A percentile compares a stretch with the other conserved stretches of the same genome.
Evolutionary conservation across 1,140 invertebrate genomes (phyloP).

Genomic region (Maconellicoccus hirsutus): DNA sequence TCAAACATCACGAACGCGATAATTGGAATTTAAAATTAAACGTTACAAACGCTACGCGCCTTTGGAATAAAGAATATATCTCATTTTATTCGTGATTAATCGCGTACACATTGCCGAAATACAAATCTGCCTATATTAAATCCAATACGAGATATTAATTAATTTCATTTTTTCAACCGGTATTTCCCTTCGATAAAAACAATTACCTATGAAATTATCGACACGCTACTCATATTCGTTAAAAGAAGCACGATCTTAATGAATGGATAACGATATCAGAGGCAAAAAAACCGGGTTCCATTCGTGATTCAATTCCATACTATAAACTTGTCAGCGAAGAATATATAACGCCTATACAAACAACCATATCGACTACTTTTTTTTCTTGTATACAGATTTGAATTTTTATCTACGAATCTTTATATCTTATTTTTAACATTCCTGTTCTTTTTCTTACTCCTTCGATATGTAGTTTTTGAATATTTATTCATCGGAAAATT

Average conservation of each 20-base stretch:
- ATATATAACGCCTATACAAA: neutral
- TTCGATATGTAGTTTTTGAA: neutral
- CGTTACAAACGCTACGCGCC: too few relatives aligned
- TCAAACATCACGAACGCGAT: neutral
- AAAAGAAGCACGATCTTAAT: neutral
- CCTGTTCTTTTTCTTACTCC: neutral
- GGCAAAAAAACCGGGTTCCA: neutral
- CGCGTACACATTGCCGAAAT: neutral
- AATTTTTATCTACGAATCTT: slow-evolving; percentile 5
- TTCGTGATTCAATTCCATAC: slow-evolving; percentile 3
- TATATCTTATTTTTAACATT: neutral
- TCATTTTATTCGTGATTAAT: neutral
- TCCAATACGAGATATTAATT: neutral
- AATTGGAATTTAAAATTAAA: neutral
- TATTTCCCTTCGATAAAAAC: neutral
- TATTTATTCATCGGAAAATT: slow-evolving; percentile 9
- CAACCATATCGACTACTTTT: slow-evolving; percentile 8
- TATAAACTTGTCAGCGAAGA: slow-evolving; percentile 4
- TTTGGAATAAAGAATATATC: neutral
- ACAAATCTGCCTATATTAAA: neutral
- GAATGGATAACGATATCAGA: neutral
- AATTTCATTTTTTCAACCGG: neutral
- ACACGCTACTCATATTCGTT: neutral
- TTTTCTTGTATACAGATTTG: neutral
- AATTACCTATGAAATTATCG: neutral